phyloP scores from a whole-genome alignment of 2,797 vertebrate genomes.

The Botia almorhae region DNA sequence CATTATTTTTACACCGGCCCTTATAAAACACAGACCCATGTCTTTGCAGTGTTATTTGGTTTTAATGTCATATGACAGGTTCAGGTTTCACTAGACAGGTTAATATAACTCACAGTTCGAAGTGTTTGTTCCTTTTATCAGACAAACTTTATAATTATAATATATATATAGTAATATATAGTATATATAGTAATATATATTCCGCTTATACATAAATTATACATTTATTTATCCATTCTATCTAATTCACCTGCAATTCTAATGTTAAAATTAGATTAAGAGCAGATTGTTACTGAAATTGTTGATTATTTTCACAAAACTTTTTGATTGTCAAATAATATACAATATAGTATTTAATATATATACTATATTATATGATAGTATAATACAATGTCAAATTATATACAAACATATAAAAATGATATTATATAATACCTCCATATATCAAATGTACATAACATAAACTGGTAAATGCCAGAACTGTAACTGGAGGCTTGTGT shows the following conservation, averaged over 20 bases:
- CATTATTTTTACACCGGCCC: constrained; percentile 56
- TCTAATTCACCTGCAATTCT: background rate
- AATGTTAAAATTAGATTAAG: background rate
- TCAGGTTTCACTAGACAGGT: no score
- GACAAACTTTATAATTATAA: no score
- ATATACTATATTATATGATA: no score
- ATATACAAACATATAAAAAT: no score
- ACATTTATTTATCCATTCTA: background rate
- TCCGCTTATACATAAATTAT: background rate
- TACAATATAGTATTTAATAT: background rate
- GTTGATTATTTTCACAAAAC: no score
- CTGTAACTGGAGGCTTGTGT: background rate
- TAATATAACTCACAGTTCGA: no score
- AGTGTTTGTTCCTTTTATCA: no score
- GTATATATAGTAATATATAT: no score
- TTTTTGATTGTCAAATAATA: background rate
- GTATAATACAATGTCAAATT: no score
- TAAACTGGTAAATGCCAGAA: background rate
- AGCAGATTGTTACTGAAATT: no score
- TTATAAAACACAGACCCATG: constrained; percentile 58
- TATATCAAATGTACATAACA: background rate
- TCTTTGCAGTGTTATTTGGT: background rate
- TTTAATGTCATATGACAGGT: background rate
- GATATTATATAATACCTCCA: no score
- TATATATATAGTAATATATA: no score